Evolutionary conservation across 1,140 invertebrate species (phyloP).

Genomic region (Camponotus pennsylvanicus): DNA sequence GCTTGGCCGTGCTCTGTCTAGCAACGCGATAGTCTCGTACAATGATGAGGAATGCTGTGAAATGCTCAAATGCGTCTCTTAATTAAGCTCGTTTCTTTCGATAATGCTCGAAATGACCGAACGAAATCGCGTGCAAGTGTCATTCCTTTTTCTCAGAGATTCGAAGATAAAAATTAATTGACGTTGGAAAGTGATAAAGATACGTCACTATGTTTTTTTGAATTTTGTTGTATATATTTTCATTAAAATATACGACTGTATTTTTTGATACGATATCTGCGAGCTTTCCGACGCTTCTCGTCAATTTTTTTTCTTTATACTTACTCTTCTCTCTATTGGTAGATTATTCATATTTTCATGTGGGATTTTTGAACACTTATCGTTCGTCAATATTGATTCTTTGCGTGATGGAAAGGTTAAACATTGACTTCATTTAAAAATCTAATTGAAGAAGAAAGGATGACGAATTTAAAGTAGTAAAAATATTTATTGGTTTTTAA

Average conservation of each 20-base stretch:
- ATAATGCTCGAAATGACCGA: background rate
- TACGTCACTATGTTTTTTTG: background rate
- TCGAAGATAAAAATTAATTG: background rate
- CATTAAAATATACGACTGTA: background rate
- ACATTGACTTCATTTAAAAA: slow-evolving; percentile 58
- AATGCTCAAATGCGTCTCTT: background rate
- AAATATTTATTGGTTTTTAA: slow-evolving; percentile 7
- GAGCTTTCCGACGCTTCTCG: background rate
- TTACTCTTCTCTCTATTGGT: background rate
- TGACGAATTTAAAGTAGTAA: background rate
- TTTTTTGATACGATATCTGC: background rate
- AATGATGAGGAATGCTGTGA: background rate
- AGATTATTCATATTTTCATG: slow-evolving; percentile 17
- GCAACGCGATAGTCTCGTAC: background rate
- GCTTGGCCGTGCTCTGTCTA: background rate
- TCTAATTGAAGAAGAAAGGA: background rate
- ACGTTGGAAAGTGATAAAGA: background rate
- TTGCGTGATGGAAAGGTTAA: slow-evolving; percentile 55
- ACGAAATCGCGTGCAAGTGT: background rate
- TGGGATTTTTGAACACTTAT: slow-evolving; percentile 34
- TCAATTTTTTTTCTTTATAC: background rate
- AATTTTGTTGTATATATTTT: slow-evolving; percentile 6
- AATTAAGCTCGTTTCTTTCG: background rate
- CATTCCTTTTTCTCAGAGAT: background rate
- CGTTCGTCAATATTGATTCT: slow-evolving; percentile 31